Conservation (phyloP, 2,797 vertebrate species). For the Enteromius mattozi region DNA sequence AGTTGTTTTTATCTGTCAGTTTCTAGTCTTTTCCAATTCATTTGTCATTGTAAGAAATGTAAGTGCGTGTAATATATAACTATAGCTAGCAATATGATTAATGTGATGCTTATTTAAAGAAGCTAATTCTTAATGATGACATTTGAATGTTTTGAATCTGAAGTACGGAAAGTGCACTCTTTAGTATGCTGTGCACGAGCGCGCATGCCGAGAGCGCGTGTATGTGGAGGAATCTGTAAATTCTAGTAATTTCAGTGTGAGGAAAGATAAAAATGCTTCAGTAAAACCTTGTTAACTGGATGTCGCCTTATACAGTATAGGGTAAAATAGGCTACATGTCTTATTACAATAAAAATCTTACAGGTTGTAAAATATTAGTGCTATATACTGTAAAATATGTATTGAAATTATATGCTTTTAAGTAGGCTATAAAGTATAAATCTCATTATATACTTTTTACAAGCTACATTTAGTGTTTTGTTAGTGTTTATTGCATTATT, state of each 20-base stretch:
- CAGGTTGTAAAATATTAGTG: too few species aligned
- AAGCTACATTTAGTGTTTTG: not conserved
- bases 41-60: not conserved
- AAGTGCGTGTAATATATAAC: not conserved
- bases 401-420: not conserved
- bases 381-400: too few species aligned
- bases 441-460: not conserved
- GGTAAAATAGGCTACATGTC: not conserved
- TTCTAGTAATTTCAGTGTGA: not conserved
- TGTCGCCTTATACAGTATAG: not conserved
- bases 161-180: conserved; percentile 6
- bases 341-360: not conserved
- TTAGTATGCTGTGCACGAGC: conserved; percentile 58
- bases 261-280: not conserved
- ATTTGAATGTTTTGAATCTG: not conserved
- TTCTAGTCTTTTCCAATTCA: not conserved
- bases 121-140: not conserved
- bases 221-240: conserved; percentile 39
- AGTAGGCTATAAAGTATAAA: not conserved
- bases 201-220: conserved; percentile 27
- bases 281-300: not conserved
- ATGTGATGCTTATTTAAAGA: not conserved
- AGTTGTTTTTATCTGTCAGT: not conserved
- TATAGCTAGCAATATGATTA: not conserved
- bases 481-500: not conserved